phyloP scores from a whole-genome alignment of 2,888 invertebrate species.

The Galeopsomyia nigrocyanea region DNA sequence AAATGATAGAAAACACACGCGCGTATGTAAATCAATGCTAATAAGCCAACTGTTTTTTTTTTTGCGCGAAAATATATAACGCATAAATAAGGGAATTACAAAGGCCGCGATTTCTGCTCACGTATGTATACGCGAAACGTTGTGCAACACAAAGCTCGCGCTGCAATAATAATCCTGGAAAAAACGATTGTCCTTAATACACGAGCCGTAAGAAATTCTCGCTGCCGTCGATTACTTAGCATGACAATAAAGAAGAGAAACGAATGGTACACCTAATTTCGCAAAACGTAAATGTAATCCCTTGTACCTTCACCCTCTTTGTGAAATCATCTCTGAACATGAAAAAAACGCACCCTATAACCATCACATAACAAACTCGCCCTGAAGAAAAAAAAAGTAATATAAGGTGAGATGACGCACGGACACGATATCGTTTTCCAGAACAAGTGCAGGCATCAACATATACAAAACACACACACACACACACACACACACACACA shows the following conservation, averaged over 20 bases:
- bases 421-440: slow-evolving; percentile 40
- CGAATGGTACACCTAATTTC: slow-evolving; percentile 24
- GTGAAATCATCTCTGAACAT: slow-evolving; percentile 3
- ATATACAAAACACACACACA: too few relatives aligned
- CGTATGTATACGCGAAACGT: background rate
- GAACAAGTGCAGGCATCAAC: slow-evolving; percentile 35
- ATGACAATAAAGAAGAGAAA: slow-evolving; percentile 36
- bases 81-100: slow-evolving; percentile 35
- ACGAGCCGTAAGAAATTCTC: background rate
- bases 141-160: slow-evolving; percentile 13
- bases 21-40: slow-evolving; percentile 5
- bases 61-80: slow-evolving; percentile 19
- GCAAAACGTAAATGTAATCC: slow-evolving; percentile 30
- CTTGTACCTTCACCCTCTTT: slow-evolving; percentile 1
- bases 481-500: too few relatives aligned
- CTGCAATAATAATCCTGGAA: slow-evolving; percentile 26
- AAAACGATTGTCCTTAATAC: slow-evolving; percentile 35
- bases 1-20: too few relatives aligned
- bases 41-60: slow-evolving; percentile 25
- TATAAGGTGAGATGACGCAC: background rate
- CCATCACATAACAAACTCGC: background rate
- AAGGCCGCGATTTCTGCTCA: background rate
- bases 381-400: background rate
- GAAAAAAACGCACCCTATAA: background rate
- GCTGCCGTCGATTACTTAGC: slow-evolving; percentile 17